Evolutionary conservation across 2,113 vertebrate species (phyloP).

Genomic region (Pseudorasbora parva): DNA sequence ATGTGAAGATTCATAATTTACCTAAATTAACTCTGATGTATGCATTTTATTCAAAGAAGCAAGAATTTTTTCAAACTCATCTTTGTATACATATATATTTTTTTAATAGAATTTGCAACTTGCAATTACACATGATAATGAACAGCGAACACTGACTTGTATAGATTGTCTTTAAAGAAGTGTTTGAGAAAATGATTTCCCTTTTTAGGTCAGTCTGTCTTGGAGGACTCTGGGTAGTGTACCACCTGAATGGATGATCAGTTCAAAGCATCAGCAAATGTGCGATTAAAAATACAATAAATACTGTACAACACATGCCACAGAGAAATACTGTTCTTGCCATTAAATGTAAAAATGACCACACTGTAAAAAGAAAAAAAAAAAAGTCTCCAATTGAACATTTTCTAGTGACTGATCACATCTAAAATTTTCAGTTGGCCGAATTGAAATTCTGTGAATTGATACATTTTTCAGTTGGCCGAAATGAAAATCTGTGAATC

Average conservation of each 20-base stretch:
- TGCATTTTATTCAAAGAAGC: constrained; percentile 57
- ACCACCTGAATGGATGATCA: constrained; percentile 69
- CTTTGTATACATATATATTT: constrained; percentile 68
- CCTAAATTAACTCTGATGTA: not conserved
- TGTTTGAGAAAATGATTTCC: constrained; percentile 68
- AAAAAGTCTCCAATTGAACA: too few relatives aligned
- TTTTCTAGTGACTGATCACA: too few relatives aligned
- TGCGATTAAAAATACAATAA: constrained; percentile 75
- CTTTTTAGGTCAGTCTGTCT: constrained; percentile 62
- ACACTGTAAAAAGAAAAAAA: too few relatives aligned
- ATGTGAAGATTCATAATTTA: constrained; percentile 9
- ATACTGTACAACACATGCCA: constrained; percentile 82
- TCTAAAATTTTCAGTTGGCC: too few relatives aligned
- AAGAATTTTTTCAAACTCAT: constrained; percentile 71
- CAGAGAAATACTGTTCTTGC: constrained; percentile 71
- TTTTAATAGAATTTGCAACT: constrained; percentile 65
- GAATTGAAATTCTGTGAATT: too few relatives aligned
- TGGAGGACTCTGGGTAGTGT: constrained; percentile 69
- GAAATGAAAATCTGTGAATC: too few relatives aligned
- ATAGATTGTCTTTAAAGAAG: constrained; percentile 56
- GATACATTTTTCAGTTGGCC: too few relatives aligned
- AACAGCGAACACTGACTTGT: constrained; percentile 11
- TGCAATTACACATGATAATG: constrained; percentile 64
- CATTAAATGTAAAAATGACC: constrained; percentile 64
- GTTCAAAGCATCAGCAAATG: constrained; percentile 73